A percentile compares a stretch with the other conserved stretches of the same genome.
phyloP scores from a whole-genome alignment of 2,113 vertebrate species.

The Cepphus grylle region DNA sequence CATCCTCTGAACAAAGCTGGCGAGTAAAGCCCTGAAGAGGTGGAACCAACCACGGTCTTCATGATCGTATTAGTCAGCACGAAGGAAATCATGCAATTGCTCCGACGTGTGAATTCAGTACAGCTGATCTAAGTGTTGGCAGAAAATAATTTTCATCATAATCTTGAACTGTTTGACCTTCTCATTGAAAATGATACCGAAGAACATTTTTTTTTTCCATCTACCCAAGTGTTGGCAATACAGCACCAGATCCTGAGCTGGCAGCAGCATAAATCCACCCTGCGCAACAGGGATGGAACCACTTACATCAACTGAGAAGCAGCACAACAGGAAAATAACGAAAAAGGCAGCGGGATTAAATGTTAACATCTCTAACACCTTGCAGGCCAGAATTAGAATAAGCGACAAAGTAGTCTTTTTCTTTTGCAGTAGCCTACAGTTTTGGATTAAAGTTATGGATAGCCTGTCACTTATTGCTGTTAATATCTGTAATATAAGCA shows the following conservation, averaged over 20 bases:
- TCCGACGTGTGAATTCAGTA: background rate
- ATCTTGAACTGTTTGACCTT: background rate
- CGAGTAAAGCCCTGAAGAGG: conserved; percentile 21
- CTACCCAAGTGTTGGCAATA: background rate
- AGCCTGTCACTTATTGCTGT: rapidly evolving
- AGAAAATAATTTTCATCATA: background rate
- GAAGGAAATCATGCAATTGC: background rate
- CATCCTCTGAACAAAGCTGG: background rate
- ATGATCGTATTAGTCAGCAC: background rate
- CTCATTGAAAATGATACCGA: background rate
- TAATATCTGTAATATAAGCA: background rate
- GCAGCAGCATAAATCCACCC: background rate
- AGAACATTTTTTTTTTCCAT: background rate
- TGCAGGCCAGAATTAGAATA: background rate
- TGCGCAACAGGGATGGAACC: background rate
- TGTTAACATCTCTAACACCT: background rate
- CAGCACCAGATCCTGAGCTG: background rate
- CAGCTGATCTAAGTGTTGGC: background rate
- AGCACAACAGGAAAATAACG: background rate
- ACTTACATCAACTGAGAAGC: background rate
- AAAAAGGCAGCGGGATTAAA: background rate
- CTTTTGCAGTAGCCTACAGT: background rate
- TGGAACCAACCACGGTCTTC: background rate
- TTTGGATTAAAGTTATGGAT: background rate
- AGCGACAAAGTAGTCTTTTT: background rate